These are phyloP conservation scores for Addax nasomaculatus DNA, from an alignment of 2,113 vertebrate species.

Conservation along the genomic window DNA sequence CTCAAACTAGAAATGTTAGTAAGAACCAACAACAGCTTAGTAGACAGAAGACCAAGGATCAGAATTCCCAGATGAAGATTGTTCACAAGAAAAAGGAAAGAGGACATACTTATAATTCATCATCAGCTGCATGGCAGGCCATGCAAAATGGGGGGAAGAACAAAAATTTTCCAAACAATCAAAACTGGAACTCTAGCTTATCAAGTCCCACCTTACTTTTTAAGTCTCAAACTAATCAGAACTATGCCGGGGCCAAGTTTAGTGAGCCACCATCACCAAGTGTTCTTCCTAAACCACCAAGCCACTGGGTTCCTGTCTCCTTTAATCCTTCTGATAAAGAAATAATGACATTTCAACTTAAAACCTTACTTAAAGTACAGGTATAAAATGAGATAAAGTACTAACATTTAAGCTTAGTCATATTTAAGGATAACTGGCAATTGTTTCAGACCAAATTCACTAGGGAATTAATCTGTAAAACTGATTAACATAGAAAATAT, in stretches of 20 bases:
- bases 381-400: conserved; percentile 81
- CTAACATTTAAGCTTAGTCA: conserved; percentile 51
- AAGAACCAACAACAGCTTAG: conserved; percentile 89
- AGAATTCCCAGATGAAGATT: conserved; percentile 84
- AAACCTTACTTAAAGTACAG: conserved; percentile 97
- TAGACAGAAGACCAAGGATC: conserved; percentile 90
- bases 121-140: conserved; percentile 90
- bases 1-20: conserved; percentile 86
- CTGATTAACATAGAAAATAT: not conserved
- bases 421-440: conserved; percentile 43
- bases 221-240: conserved; percentile 86
- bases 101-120: conserved; percentile 82
- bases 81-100: conserved; percentile 85
- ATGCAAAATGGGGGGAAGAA: conserved; percentile 87
- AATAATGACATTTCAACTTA: conserved; percentile 97
- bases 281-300: conserved; percentile 95
- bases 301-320: conserved; percentile 95
- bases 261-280: conserved; percentile 97
- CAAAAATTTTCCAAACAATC: conserved; percentile 84
- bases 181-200: conserved; percentile 88
- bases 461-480: conserved; percentile 49
- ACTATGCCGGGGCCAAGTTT: conserved; percentile 98
- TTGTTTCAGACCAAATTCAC: not conserved
- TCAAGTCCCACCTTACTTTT: conserved; percentile 86
- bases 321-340: conserved; percentile 92